Evolutionary conservation across 2,113 vertebrate species (phyloP), one percentile per base, ranked within the genome.

Genomic region (Ochotona curzoniae): DNA sequence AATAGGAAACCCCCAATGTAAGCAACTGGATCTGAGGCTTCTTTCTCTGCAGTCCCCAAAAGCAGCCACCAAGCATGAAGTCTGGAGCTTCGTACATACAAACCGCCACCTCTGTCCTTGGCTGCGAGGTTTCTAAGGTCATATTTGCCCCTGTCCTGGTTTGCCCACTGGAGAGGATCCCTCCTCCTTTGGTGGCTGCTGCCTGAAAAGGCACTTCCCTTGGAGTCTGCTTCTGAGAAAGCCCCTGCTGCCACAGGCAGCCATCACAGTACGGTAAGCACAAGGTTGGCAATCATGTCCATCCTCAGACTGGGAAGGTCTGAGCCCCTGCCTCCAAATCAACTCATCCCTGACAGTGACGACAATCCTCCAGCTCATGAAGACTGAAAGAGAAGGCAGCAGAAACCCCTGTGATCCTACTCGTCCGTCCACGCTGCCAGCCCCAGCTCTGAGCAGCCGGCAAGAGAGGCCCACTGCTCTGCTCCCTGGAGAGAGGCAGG

Each of bases 221-320:
- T 25, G 7, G 66, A 38, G 38, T 28, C 5, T 0, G 64, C 32
- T 91, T 47, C 75, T 32, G 25, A n/a, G 67, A 88, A n/a, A 32
- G 8, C 67, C 28, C 71, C n/a, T 11, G 5, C 38, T 14, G 21
- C 23, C 7, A 69, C 6, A 30, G 51, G 23, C 38, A 79, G 13
- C 26, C 49, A 71, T 54, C 73, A 17, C 38, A 44, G 38, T 0
- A 0, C 9, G 0, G 15, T 28, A 3, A 70, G 30, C 20, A 20
- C 30, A 23, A 54, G 0, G 30, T 5, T 21, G 54, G 66, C 38
- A 26, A 38, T 44, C 18, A 1, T 0, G 7, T 44, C 44, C 60
- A 5, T 8, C 38, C 20, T 44, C 8, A 84, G n/a, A 47, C 10
- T 5, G 8, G 64, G 13, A 30, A 47, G 66, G 85, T 75, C 75